These are phyloP conservation scores for Cydia amplana DNA, from an alignment of 1,140 invertebrate genomes.

Conservation along the genomic window DNA sequence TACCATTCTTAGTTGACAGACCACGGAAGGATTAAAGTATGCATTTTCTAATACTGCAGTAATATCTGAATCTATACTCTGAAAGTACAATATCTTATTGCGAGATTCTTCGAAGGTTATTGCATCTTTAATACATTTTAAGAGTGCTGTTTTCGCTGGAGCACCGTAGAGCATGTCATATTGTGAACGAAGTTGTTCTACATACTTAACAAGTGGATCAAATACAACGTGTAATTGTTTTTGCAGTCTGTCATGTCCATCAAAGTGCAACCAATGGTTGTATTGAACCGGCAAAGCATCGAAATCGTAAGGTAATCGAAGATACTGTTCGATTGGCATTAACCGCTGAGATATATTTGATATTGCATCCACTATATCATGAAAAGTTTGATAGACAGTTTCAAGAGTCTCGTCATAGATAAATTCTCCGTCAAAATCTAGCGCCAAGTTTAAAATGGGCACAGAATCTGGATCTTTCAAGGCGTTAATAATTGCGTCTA, in stretches of 20 bases:
- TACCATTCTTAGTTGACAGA: conserved; percentile 68
- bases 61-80: conserved; percentile 81
- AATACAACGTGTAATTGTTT: conserved; percentile 65
- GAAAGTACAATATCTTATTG: conserved; percentile 82
- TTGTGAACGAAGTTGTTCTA: conserved; percentile 59
- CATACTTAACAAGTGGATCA: conserved; percentile 62
- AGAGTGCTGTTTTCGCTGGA: conserved; percentile 54
- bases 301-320: conserved; percentile 64
- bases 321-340: conserved; percentile 76
- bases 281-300: conserved; percentile 69
- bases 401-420: conserved; percentile 72
- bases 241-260: conserved; percentile 68
- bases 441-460: conserved; percentile 65
- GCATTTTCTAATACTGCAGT: conserved; percentile 82
- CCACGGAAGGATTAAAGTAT: conserved; percentile 80
- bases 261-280: conserved; percentile 70
- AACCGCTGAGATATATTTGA: conserved; percentile 73
- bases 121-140: conserved; percentile 59
- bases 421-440: conserved; percentile 77
- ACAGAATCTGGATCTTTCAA: conserved; percentile 62
- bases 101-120: conserved; percentile 80
- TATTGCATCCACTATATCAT: conserved; percentile 71
- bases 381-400: conserved; percentile 69
- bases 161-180: conserved; percentile 67
- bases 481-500: conserved; percentile 65